A percentile compares a stretch with the other conserved stretches of the same genome.
Conservation (phyloP, 2,888 invertebrate species). For the Sisyra terminalis region DNA sequence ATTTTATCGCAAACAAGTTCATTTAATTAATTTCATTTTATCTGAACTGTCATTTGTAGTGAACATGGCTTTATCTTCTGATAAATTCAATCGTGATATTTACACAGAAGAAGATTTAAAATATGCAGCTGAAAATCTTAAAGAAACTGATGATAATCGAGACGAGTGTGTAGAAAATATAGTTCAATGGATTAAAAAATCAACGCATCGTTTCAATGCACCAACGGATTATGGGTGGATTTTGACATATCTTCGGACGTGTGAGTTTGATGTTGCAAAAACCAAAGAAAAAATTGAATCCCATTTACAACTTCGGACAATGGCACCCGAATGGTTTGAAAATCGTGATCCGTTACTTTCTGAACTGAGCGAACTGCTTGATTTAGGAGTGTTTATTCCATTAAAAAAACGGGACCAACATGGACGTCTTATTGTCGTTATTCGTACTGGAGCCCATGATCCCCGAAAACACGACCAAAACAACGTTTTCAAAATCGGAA, state of each 20-base stretch:
- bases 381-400: constrained; percentile 42
- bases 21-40: no score
- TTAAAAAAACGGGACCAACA: constrained; percentile 28
- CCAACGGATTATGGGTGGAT: constrained; percentile 31
- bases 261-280: constrained; percentile 40
- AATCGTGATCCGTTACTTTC: constrained; percentile 38
- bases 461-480: constrained; percentile 36
- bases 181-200: constrained; percentile 25
- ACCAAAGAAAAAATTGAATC: constrained; percentile 37
- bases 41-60: no score
- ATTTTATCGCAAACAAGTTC: no score
- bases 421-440: constrained; percentile 37
- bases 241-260: constrained; percentile 37
- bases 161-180: constrained; percentile 20
- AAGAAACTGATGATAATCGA: constrained; percentile 20
- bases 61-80: no score
- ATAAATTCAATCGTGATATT: no score
- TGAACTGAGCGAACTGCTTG: constrained; percentile 36
- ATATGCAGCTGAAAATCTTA: constrained; percentile 18
- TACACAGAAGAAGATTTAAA: constrained; percentile 15
- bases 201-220: constrained; percentile 24
- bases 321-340: constrained; percentile 40
- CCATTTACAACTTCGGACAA: constrained; percentile 36
- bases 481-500: constrained; percentile 42
- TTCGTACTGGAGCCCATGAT: constrained; percentile 39